Percentiles rank a stretch among this genome's conserved stretches.
phyloP scores from a whole-genome alignment of 2,888 invertebrate genomes.

The Rhaphigaster nebulosa region DNA sequence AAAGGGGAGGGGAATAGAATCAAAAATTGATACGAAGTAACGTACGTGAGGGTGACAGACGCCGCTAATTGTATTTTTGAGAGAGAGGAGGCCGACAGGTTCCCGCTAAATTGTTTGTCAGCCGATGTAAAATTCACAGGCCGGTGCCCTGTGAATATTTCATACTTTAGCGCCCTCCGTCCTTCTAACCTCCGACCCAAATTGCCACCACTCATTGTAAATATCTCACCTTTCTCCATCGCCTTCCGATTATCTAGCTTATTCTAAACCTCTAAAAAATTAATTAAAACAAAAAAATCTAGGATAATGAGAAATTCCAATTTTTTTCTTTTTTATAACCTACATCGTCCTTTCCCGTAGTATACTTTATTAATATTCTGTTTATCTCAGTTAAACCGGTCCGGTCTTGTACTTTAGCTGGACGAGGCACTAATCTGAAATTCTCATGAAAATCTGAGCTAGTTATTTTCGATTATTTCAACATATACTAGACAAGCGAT shows the following conservation, averaged over 20 bases:
- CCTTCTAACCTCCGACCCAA: slow-evolving; percentile 17
- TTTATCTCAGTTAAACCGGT: no score
- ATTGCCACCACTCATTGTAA: slow-evolving; percentile 26
- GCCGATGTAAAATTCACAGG: slow-evolving; percentile 43
- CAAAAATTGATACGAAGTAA: slow-evolving; percentile 29
- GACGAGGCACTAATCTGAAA: no score
- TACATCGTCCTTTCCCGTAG: no score
- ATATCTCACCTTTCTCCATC: not conserved
- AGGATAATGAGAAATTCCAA: no score
- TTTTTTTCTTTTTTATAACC: no score
- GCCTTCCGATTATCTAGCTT: not conserved
- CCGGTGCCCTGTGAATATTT: slow-evolving; percentile 2
- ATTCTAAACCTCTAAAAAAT: not conserved
- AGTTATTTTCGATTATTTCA: no score
- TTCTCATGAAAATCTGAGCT: no score
- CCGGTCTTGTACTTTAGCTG: no score
- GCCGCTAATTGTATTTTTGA: slow-evolving; percentile 39
- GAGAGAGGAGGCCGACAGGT: slow-evolving; percentile 1
- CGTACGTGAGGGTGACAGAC: slow-evolving; percentile 39
- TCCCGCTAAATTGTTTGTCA: slow-evolving; percentile 43
- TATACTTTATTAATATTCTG: no score
- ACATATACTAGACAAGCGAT: no score
- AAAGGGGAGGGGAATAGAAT: not conserved
- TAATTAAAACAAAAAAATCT: not conserved
- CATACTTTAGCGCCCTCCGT: slow-evolving; percentile 17